These are phyloP conservation scores for Gastrophryne carolinensis DNA, from an alignment of 2,797 vertebrate species.

Conservation along the genomic window DNA sequence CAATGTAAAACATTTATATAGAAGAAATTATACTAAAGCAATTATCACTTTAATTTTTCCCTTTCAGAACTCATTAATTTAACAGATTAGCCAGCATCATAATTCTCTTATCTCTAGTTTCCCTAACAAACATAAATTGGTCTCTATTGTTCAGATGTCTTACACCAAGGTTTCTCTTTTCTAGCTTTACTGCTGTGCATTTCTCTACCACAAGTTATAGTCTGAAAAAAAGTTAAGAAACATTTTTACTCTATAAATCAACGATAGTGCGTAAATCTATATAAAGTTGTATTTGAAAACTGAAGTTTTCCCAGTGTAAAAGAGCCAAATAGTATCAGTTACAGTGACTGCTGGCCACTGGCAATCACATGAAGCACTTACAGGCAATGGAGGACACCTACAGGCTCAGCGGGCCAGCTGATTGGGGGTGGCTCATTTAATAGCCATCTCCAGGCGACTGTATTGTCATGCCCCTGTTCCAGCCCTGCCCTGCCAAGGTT, in stretches of 20 bases:
- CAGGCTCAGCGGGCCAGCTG: too few species aligned
- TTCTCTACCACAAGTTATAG: constrained; percentile 30
- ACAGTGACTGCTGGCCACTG: too few species aligned
- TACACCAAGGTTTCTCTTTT: constrained; percentile 6
- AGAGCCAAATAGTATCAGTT: too few species aligned
- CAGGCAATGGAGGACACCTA: too few species aligned
- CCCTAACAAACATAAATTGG: constrained; percentile 22
- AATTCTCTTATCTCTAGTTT: constrained; percentile 21
- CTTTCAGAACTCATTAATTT: background rate
- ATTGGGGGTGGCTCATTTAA: too few species aligned
- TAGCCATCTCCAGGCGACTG: too few species aligned
- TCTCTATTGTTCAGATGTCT: constrained; percentile 18
- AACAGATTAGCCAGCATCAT: background rate
- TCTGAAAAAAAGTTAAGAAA: constrained; percentile 23
- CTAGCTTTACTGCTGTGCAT: background rate
- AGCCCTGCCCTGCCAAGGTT: too few species aligned
- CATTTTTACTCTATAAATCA: constrained; percentile 27
- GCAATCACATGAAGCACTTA: too few species aligned
- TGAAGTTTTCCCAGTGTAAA: constrained; percentile 26
- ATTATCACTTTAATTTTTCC: constrained; percentile 12
- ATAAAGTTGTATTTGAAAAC: constrained; percentile 42
- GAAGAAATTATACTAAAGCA: background rate
- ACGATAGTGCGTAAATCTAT: constrained; percentile 16
- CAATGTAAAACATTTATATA: background rate
- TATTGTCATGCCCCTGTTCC: too few species aligned